Evolutionary conservation across 2,113 vertebrate genomes (phyloP), one percentile per base, ranked within the genome.

Genomic region (Columbina picui): DNA sequence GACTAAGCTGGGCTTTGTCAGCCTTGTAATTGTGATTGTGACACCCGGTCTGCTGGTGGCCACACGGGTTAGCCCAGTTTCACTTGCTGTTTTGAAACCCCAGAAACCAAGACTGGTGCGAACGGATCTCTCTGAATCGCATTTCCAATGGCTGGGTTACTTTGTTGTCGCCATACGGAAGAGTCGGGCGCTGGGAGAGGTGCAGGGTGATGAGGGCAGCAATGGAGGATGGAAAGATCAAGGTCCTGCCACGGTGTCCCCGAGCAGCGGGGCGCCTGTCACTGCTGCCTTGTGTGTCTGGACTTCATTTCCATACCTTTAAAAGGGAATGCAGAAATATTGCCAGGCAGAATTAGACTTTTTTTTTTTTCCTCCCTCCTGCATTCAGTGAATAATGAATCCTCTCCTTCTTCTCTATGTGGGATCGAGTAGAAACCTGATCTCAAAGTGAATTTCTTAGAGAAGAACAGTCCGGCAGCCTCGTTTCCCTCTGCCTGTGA

Each of bases 1-100:
- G 95, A 94, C 78, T 96, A 82, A 96, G 36, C 81, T 30, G 57
- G 76, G 34, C 49, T 94, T 59, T 81, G 87, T 65, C 84, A 84
- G 53, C 80, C 68, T 64, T n/a, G 23, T 14, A 76, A 32, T 77
- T 84, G 69, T 8, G 76, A 52, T 75, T 86, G 61, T 83, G 95
- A 73, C 90, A 65, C 55, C 43, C 26, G 4, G 34, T 6, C 34
- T 49, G 55, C 20, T 9, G 2, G 74, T 29, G 10, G 65, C 92
- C 57, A 7, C 59, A 38, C n/a, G 8, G 57, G 73, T 75, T 91
- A 2, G 2, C 56, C 79, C 76, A 8, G 79, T 93, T 96, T 93
- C 65, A 53, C 87, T 34, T 8, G 5, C 22, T 47, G 38, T 91
- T 84, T 68, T 38, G 90, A 77, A 90, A 71, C 77, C 76, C 86